These are phyloP conservation scores for Haplotaxodon microlepis DNA, from an alignment of 2,113 vertebrate species.

Conservation along the genomic window DNA sequence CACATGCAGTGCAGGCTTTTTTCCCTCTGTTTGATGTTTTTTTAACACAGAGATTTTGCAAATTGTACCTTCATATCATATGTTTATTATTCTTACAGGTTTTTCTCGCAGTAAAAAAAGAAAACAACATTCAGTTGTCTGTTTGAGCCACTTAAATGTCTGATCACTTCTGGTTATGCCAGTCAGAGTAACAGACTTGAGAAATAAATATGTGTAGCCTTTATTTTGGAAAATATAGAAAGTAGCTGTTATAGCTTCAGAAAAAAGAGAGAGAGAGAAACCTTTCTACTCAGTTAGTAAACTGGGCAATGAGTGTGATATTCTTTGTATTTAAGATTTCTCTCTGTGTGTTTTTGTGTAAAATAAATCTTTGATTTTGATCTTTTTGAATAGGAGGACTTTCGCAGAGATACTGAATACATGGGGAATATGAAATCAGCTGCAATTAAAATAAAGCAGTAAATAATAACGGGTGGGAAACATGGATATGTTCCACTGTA, in stretches of 20 bases:
- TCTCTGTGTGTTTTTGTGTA: not conserved
- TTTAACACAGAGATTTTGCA: not conserved
- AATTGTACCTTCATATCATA: not conserved
- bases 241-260: not conserved
- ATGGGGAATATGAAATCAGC: not conserved
- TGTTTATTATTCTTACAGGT: not conserved
- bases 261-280: not conserved
- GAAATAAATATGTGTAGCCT: not conserved
- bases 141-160: not conserved
- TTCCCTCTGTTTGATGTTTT: not conserved
- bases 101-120: not conserved
- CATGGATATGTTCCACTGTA: not conserved
- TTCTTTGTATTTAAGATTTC: not conserved
- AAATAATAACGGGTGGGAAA: not conserved
- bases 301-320: not conserved
- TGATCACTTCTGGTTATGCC: not conserved
- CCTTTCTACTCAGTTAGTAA: not conserved
- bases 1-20: not conserved
- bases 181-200: not conserved
- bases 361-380: not conserved
- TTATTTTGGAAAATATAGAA: not conserved
- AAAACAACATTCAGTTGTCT: not conserved
- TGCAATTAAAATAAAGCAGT: not conserved
- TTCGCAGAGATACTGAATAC: not conserved
- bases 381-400: not conserved